These are phyloP conservation scores for Hydrotaea diabolus DNA, from an alignment of 2,888 invertebrate genomes.

Conservation along the genomic window DNA sequence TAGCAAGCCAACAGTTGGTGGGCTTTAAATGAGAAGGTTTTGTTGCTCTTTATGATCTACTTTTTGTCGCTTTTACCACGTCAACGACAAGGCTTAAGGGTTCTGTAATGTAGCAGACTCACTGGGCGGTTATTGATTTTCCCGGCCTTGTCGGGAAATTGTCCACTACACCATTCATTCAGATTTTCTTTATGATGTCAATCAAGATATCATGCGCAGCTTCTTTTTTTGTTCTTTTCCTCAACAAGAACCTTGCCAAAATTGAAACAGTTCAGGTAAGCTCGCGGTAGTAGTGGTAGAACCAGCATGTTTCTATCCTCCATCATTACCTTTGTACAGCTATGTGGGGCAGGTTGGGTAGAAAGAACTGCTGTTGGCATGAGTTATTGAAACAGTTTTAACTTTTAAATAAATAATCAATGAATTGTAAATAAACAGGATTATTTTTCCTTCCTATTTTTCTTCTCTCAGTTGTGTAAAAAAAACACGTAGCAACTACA, in stretches of 20 bases:
- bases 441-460: background rate
- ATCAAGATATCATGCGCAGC: constrained; percentile 4
- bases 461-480: no score
- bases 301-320: no score
- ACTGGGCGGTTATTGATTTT: constrained; percentile 14
- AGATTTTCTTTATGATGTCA: constrained; percentile 37
- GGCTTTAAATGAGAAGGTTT: no score
- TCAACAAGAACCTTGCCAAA: background rate
- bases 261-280: no score
- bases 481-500: constrained; percentile 1
- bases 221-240: background rate
- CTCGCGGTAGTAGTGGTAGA: no score
- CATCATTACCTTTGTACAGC: no score
- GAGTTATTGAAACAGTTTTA: constrained; percentile 79
- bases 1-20: no score
- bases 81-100: background rate
- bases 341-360: no score
- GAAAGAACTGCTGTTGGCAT: constrained; percentile 57
- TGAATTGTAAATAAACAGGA: constrained; percentile 70
- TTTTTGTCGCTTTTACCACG: background rate
- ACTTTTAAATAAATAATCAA: constrained; percentile 81
- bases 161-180: constrained; percentile 6
- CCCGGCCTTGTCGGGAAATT: background rate
- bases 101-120: background rate
- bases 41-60: no score